These are phyloP conservation scores for Mesorhabditis spiculigera DNA, from an alignment of 2,888 invertebrate species.

Conservation along the genomic window DNA sequence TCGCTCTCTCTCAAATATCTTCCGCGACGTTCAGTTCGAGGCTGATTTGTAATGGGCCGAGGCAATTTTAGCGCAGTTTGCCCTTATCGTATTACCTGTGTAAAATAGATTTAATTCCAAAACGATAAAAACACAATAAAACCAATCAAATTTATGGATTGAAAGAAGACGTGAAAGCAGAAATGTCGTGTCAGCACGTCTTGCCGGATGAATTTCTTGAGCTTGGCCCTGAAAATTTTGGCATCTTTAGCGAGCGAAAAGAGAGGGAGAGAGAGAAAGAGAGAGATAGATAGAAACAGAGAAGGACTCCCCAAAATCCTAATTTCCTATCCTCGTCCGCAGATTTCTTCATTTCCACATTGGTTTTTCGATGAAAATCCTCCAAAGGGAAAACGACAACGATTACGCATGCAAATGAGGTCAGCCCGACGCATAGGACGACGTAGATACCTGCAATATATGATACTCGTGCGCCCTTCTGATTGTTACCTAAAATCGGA, in stretches of 20 bases:
- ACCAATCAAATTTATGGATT: background rate
- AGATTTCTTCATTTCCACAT: background rate
- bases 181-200: background rate
- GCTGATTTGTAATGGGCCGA: no score
- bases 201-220: background rate
- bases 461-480: no score
- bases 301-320: background rate
- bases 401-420: background rate
- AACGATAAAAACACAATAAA: conserved; percentile 4
- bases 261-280: no score
- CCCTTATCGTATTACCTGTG: no score
- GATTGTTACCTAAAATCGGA: background rate
- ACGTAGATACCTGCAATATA: no score
- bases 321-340: background rate
- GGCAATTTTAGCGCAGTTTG: no score
- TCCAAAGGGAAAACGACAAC: background rate
- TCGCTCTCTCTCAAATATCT: no score
- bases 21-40: no score
- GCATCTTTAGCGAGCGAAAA: no score
- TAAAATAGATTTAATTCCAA: background rate
- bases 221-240: background rate
- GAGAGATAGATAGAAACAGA: no score
- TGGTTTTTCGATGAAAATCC: background rate
- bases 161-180: background rate
- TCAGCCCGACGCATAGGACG: background rate